Conservation (phyloP, 2,113 vertebrate species). For the Callospermophilus lateralis region DNA sequence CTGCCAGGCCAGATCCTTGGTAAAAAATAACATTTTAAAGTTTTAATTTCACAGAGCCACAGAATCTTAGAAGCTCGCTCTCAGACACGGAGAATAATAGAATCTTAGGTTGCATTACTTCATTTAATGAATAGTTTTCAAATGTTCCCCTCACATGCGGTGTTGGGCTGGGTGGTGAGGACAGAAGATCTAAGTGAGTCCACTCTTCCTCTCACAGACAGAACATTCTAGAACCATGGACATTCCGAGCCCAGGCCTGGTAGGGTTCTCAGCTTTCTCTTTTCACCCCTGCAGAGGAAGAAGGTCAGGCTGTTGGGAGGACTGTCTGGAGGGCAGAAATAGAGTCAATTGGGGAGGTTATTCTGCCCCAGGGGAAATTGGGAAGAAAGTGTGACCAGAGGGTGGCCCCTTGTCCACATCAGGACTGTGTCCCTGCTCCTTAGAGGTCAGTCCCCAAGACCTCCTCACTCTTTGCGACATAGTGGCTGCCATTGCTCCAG, state of each 20-base stretch:
- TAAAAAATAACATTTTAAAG: neutral
- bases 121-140: neutral
- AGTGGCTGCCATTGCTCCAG: neutral
- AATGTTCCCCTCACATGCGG: neutral
- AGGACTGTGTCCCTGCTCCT: neutral
- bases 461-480: neutral
- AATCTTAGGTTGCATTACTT: neutral
- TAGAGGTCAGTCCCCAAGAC: no score
- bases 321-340: neutral
- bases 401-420: accelerated
- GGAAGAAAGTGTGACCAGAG: neutral
- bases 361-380: neutral
- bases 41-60: neutral
- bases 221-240: neutral
- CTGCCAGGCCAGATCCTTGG: neutral
- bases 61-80: neutral
- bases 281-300: neutral
- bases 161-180: neutral
- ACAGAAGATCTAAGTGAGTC: neutral
- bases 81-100: neutral
- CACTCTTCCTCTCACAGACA: neutral
- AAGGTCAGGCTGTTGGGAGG: neutral
- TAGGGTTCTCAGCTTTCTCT: neutral
- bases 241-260: neutral
- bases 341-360: neutral